Base-by-base conservation (phyloP, 2,797 vertebrate species). In the Gambelia wislizenii region DNA sequence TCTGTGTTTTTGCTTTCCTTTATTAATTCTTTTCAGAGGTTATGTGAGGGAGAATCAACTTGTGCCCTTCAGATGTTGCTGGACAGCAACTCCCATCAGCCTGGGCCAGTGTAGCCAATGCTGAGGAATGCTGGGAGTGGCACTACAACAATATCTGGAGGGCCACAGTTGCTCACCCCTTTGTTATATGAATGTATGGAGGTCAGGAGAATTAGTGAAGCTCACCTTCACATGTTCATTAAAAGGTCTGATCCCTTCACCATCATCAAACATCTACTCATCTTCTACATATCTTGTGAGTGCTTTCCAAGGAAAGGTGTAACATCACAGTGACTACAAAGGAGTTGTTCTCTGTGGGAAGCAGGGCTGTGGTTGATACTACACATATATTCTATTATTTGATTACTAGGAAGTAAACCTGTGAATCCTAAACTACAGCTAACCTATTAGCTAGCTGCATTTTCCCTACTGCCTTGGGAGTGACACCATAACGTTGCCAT, bases 401-500 rank as follows among this genome's bases (percentile, higher is more conserved):
- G 16, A 72, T 87, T 42, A 39, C 30, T 3, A 1, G 39, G 27
- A 10, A 33, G 47, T 44, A 61, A 44, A 36, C 25, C 30, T 67
- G 4, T 6, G 2, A 25, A 61, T 6, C 27, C 9, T 39, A 33
- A n/a, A 69, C 7, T 22, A 9, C 49, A 72, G 79, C n/a, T 47
- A n/a, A 47, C 0, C 14, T 89, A 87, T 67, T 79, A 0, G 7
- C 90, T 87, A 90, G 27, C 36, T 36, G 12, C 27, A 0, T 14
- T 82, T 6, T n/a, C 5, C 42, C 78, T 75, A 61, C 76, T 89
- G 86, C 79, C 83, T 91, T 74, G 13, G 6, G 87, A 91, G 72
- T 80, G 89, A 79, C 89, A 47, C 86, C 90, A 88, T 92, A 92
- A 93, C 0, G 94, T 91, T 91, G 94, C 89, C 92, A 92, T 90